These are phyloP conservation scores for Phasia obesa DNA, from an alignment of 2,888 invertebrate species.

Conservation along the genomic window DNA sequence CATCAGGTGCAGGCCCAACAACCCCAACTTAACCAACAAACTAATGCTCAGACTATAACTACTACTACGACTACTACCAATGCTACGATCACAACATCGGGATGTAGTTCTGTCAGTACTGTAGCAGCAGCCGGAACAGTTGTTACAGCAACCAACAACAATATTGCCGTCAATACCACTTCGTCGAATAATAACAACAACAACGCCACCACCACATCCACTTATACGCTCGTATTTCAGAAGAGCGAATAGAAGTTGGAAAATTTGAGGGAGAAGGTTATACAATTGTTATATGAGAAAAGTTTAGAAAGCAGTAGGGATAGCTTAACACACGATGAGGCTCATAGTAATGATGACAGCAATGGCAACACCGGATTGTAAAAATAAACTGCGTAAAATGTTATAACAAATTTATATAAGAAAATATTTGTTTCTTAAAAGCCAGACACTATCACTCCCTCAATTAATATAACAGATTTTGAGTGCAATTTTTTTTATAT, in stretches of 20 bases:
- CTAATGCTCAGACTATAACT: conserved; percentile 29
- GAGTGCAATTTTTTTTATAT: conserved; percentile 40
- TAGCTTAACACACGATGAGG: not conserved
- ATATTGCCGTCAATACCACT: conserved; percentile 13
- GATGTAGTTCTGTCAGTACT: conserved; percentile 9
- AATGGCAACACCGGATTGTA: not conserved
- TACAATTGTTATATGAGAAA: conserved; percentile 64
- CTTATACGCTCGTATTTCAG: conserved; percentile 78
- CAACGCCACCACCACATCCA: conserved; percentile 63
- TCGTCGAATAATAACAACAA: conserved; percentile 9
- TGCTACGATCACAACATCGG: conserved; percentile 33
- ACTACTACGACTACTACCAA: conserved; percentile 22
- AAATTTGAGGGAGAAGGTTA: conserved; percentile 70
- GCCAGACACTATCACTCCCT: conserved; percentile 9
- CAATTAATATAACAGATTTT: conserved; percentile 16
- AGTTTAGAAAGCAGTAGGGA: conserved; percentile 41
- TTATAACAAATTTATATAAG: not conserved
- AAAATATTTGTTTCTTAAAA: not conserved
- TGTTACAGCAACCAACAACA: conserved; percentile 9
- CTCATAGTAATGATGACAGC: conserved; percentile 2
- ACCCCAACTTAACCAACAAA: conserved; percentile 46
- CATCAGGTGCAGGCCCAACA: conserved; percentile 78
- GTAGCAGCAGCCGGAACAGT: not conserved
- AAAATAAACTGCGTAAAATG: conserved; percentile 26
- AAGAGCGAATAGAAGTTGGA: conserved; percentile 76